Evolutionary conservation across 2,113 vertebrate species (phyloP).

Genomic region (Pipra filicauda): DNA sequence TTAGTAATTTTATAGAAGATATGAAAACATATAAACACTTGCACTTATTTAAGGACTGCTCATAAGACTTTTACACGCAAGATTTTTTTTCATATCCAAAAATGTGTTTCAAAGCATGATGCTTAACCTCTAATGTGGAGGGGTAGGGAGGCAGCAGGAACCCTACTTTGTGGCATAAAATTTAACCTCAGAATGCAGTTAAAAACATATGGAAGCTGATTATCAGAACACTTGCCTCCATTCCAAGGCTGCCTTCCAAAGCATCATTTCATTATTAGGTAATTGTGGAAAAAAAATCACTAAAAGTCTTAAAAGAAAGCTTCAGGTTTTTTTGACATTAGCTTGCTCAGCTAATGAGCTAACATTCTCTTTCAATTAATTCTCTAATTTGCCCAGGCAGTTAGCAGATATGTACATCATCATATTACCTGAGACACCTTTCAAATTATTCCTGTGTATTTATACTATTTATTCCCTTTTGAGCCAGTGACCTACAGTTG

Average conservation of each 20-base stretch:
- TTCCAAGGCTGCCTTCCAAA: neutral
- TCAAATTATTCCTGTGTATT: neutral
- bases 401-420: slow-evolving; percentile 4
- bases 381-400: slow-evolving; percentile 25
- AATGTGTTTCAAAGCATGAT: neutral
- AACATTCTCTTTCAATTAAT: slow-evolving; percentile 49
- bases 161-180: neutral
- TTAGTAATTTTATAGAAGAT: neutral
- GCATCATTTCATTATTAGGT: neutral
- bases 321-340: neutral
- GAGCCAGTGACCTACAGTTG: neutral
- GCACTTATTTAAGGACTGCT: neutral
- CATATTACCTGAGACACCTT: slow-evolving; percentile 6
- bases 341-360: slow-evolving; percentile 6
- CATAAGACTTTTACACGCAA: neutral
- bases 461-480: neutral
- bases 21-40: neutral
- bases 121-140: neutral
- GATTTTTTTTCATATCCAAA: neutral
- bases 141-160: neutral
- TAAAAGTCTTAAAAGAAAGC: neutral
- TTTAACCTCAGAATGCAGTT: neutral
- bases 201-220: neutral
- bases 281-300: slow-evolving; percentile 2
- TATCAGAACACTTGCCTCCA: neutral